Evolutionary conservation across 2,888 invertebrate genomes (phyloP), one percentile per base, ranked within the genome.

Genomic region (Agriopis leucophaearia): DNA sequence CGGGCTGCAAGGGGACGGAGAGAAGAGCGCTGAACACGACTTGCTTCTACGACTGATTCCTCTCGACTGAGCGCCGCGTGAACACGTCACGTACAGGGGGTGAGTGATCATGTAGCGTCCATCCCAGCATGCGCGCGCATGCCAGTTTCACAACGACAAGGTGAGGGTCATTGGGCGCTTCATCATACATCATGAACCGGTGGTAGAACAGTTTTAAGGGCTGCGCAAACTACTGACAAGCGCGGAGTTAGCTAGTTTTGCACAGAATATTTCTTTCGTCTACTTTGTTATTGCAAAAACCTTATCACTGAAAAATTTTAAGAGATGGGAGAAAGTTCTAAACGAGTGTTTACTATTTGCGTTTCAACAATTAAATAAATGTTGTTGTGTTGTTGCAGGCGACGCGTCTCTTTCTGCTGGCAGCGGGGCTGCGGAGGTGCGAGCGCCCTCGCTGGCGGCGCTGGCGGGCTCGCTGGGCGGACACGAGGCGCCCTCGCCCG

Each of bases 331-430:
- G 27, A 27, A 5, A 5, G 5, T 27, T 27, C 27, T 27, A 27
- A 3, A 5, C 5, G 27, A 27, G 27, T 5, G 27, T 27, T 27
- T 27, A 3, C 27, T 4, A 5, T 27, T 27, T 18, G 8, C 15
- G n/a, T 18, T 27, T 13, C 13, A 8, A 13, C 1, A 51, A 35
- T n/a, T 13, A 5, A 0, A 36, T 27, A 15, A 15, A 18, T 12
- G 5, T 10, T 13, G 8, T 51, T 55, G 1, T 16, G 13, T 47
- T 16, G 59, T 54, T 51, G 0, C 83, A 93, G 92, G 93, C 35
- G 93, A 93, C 85, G 92, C 93, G 66, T 93, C 93, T 0, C 83
- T 93, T 40, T 93, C 93, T 9, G 89, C 88, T 71, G 91, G 91
- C 5, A 92, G 92, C 13, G 83, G 81, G 68, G 83, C 83, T 64